These are phyloP conservation scores for Mythimna vitellina DNA, from an alignment of 2,888 invertebrate species.

Conservation along the genomic window DNA sequence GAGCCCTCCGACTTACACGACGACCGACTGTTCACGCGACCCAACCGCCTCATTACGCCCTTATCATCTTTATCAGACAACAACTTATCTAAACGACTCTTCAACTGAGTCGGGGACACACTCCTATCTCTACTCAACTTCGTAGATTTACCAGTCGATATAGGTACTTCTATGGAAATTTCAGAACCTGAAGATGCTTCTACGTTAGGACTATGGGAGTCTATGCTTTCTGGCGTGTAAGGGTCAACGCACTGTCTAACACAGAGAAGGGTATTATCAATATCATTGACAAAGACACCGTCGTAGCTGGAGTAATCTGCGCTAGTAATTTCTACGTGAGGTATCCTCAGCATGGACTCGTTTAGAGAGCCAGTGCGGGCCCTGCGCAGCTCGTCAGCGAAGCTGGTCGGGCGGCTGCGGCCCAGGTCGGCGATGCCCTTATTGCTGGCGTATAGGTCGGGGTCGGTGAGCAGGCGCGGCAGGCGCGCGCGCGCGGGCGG, in stretches of 20 bases:
- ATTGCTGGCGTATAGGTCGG: constrained; percentile 73
- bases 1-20: constrained; percentile 82
- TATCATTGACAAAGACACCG: constrained; percentile 88
- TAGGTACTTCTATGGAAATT: constrained; percentile 73
- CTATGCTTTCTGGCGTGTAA: constrained; percentile 95
- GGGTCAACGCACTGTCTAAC: constrained; percentile 91
- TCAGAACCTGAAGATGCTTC: constrained; percentile 80
- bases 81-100: constrained; percentile 90
- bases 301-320: constrained; percentile 85
- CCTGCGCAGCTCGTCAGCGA: constrained; percentile 72
- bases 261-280: constrained; percentile 87
- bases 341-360: constrained; percentile 80
- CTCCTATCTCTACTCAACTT: constrained; percentile 80
- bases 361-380: constrained; percentile 81
- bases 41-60: constrained; percentile 75
- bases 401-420: constrained; percentile 67
- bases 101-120: constrained; percentile 92
- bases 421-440: too few relatives aligned
- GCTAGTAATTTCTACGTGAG: constrained; percentile 88
- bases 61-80: constrained; percentile 69
- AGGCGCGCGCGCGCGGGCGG: constrained; percentile 30
- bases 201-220: constrained; percentile 93
- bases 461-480: constrained; percentile 75
- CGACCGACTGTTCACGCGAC: constrained; percentile 82
- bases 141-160: constrained; percentile 67